Evolutionary conservation across 2,113 vertebrate genomes (phyloP).

Genomic region (Amblyopsis rosae): DNA sequence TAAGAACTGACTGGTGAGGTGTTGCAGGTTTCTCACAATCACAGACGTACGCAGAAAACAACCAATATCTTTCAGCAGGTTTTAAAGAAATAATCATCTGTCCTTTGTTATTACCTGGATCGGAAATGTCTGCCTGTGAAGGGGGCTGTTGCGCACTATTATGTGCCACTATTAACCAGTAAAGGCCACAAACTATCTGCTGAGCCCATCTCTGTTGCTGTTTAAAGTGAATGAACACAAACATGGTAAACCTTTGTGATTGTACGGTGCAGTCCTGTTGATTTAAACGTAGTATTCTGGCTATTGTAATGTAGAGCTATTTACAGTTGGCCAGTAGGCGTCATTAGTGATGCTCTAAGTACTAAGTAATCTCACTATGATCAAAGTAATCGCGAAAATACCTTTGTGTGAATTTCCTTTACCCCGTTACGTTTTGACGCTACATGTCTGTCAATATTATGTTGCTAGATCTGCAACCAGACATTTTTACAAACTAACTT

Average conservation of each 20-base stretch:
- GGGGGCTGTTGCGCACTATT: too few species aligned
- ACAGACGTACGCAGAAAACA: too few species aligned
- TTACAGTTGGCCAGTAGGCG: slow-evolving; percentile 38
- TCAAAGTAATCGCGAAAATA: neutral
- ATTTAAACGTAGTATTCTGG: slow-evolving; percentile 15
- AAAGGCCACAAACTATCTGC: too few species aligned
- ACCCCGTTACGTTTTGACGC: slow-evolving; percentile 27
- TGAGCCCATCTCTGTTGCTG: neutral
- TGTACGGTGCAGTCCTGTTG: slow-evolving; percentile 38
- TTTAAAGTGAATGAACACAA: slow-evolving; percentile 29
- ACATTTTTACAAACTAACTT: slow-evolving; percentile 26
- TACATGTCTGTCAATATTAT: slow-evolving; percentile 38
- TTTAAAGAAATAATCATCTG: too few species aligned
- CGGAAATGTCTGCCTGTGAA: too few species aligned
- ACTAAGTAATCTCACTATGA: slow-evolving; percentile 9
- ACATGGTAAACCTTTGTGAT: slow-evolving; percentile 40
- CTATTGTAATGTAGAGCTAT: slow-evolving; percentile 31
- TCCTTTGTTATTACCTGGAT: too few species aligned
- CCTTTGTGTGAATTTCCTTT: slow-evolving; percentile 8
- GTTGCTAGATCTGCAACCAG: slow-evolving; percentile 2
- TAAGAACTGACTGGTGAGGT: too few species aligned
- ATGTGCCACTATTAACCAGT: too few species aligned
- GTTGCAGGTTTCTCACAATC: too few species aligned
- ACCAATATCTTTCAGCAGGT: too few species aligned
- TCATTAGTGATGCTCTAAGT: slow-evolving; percentile 40